phyloP scores from a whole-genome alignment of 1,140 invertebrate species.

The Pseudomyrmex gracilis region DNA sequence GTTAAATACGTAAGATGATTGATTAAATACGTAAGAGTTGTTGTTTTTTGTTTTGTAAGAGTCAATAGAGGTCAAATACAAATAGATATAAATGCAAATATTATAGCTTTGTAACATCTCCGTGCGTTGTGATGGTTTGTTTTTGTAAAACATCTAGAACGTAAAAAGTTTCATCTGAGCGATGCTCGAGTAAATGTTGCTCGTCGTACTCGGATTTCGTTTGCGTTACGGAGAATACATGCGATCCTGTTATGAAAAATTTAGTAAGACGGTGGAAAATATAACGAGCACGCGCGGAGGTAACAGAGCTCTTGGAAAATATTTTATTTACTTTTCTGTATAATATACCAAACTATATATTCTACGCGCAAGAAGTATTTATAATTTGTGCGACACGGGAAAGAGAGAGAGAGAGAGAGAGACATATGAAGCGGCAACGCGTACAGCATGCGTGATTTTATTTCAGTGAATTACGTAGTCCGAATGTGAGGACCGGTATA shows the following conservation, averaged over 20 bases:
- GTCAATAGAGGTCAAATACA: not conserved
- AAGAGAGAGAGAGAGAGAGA: conserved; percentile 9
- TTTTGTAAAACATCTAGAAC: conserved; percentile 20
- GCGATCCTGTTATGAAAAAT: conserved; percentile 35
- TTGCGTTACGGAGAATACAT: conserved; percentile 1
- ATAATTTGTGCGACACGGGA: conserved; percentile 1
- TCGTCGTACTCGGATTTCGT: conserved; percentile 1
- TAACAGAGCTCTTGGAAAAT: conserved; percentile 2
- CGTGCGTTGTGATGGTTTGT: not conserved
- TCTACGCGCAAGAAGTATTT: conserved; percentile 15
- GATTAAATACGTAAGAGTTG: no score
- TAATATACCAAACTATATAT: conserved; percentile 30
- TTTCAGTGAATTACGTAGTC: conserved; percentile 32
- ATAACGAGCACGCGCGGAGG: not conserved
- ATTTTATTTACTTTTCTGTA: conserved; percentile 14
- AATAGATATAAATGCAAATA: not conserved
- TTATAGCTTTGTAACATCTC: not conserved
- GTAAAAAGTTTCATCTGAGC: not conserved
- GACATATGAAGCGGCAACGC: conserved; percentile 11
- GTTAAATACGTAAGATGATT: no score
- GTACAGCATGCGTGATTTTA: conserved; percentile 12
- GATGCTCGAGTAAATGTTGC: not conserved
- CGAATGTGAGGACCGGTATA: not conserved
- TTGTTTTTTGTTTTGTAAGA: not conserved
- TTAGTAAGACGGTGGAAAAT: conserved; percentile 17